These are phyloP conservation scores for Rhombomys opimus DNA, from an alignment of 2,113 vertebrate genomes.

Conservation along the genomic window DNA sequence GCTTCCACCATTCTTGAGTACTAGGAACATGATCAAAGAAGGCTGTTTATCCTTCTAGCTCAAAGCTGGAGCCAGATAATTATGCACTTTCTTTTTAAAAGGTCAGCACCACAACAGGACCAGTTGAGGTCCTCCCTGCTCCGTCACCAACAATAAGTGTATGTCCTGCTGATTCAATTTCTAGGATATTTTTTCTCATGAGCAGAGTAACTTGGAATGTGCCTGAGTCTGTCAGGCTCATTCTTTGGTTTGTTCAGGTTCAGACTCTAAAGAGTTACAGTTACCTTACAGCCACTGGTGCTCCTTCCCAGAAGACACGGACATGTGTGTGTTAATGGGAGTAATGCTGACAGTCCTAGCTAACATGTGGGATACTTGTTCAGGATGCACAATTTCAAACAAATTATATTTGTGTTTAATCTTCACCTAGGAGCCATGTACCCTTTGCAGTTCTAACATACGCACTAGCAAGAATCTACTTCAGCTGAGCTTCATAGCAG, in stretches of 20 bases:
- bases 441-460: not conserved
- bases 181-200: not conserved
- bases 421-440: not conserved
- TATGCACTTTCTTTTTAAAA: not conserved
- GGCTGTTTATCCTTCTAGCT: not conserved
- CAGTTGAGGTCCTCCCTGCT: not conserved
- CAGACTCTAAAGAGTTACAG: not conserved
- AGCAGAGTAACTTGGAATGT: not conserved
- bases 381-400: not conserved
- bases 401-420: not conserved
- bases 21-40: not conserved
- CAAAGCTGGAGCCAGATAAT: not conserved
- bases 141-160: not conserved
- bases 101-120: not conserved
- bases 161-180: not conserved
- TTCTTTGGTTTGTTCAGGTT: not conserved
- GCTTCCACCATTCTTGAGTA: constrained; percentile 25
- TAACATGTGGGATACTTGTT: not conserved
- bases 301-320: not conserved
- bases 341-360: not conserved
- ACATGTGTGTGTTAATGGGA: not conserved
- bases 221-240: not conserved
- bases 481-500: fast-evolving
- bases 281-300: not conserved
- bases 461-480: not conserved